A percentile compares a stretch with the other conserved stretches of the same genome.
These are phyloP conservation scores for Coelopa frigida DNA, from an alignment of 1,140 invertebrate genomes.

Conservation along the genomic window DNA sequence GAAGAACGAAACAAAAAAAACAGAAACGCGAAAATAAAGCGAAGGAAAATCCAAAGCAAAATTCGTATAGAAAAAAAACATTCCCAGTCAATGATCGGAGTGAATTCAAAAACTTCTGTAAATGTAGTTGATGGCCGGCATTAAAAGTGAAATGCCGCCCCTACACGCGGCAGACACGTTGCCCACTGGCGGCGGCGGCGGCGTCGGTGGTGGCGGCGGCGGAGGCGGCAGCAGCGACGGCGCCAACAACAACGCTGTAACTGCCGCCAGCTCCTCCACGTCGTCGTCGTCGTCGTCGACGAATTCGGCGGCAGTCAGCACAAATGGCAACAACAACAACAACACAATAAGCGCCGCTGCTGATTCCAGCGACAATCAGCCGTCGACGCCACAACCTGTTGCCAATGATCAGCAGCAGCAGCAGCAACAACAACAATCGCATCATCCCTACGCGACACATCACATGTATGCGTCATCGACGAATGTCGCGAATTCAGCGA, in stretches of 20 bases:
- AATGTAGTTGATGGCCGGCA: conserved; percentile 33
- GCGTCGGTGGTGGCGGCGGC: conserved; percentile 10
- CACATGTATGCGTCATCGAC: not conserved
- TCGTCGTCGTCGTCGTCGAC: not conserved
- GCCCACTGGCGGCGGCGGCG: conserved; percentile 11
- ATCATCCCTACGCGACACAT: conserved; percentile 1
- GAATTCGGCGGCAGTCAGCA: not conserved
- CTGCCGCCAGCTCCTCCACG: not conserved
- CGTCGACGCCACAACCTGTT: conserved; percentile 36
- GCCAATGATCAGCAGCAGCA: conserved; percentile 14
- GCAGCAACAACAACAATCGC: conserved; percentile 12
- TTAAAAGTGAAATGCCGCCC: conserved; percentile 42
- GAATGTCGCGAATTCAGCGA: not conserved
- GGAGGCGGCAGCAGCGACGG: conserved; percentile 1
- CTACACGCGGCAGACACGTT: conserved; percentile 37
- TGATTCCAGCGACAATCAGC: conserved; percentile 44
- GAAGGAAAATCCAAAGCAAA: not conserved
- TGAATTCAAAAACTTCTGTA: conserved; percentile 1
- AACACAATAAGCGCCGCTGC: conserved; percentile 40
- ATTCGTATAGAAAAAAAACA: not conserved
- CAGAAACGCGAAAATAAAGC: not conserved
- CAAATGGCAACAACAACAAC: conserved; percentile 17
- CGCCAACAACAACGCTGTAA: too few relatives aligned
- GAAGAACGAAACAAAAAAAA: conserved; percentile 2
- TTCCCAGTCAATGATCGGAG: not conserved